Conservation (phyloP, 2,888 invertebrate species). For the Chorisops tibialis region DNA sequence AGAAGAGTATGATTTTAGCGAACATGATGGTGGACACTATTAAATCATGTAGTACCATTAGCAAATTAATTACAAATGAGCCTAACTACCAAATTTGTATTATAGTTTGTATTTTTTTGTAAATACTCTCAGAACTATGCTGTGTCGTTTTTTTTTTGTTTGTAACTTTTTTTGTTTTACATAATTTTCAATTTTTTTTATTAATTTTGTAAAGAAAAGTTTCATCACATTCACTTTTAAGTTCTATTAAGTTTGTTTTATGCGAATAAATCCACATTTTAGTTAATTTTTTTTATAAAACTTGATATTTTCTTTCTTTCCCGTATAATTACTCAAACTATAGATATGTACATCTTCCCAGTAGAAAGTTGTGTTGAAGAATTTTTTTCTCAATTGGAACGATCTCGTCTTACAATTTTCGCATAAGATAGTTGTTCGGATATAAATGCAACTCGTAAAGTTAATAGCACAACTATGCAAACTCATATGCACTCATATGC, state of each 20-base stretch:
- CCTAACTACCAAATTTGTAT: slow-evolving; percentile 20
- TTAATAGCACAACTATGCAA: too few species aligned
- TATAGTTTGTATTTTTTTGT: slow-evolving; percentile 13
- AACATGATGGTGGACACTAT: slow-evolving; percentile 7
- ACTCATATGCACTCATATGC: neutral
- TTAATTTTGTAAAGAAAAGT: slow-evolving; percentile 16
- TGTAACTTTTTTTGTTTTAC: slow-evolving; percentile 19
- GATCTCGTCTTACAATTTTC: too few species aligned
- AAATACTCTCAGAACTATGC: slow-evolving; percentile 24
- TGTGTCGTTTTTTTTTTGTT: slow-evolving; percentile 22
- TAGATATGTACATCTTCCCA: too few species aligned
- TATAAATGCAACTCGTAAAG: too few species aligned
- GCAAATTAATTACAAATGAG: neutral
- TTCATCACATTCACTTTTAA: slow-evolving; percentile 24
- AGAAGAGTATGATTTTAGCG: slow-evolving; percentile 38
- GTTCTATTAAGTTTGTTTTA: slow-evolving; percentile 25
- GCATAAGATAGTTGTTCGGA: too few species aligned
- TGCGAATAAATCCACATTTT: slow-evolving; percentile 10
- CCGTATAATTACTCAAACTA: too few species aligned
- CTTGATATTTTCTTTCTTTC: too few species aligned
- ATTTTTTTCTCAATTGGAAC: too few species aligned
- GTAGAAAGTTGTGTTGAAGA: too few species aligned
- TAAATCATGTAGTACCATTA: neutral
- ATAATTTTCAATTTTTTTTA: slow-evolving; percentile 19
- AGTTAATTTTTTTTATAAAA: too few species aligned